Evolutionary conservation across 2,113 vertebrate genomes (phyloP).

Genomic region (Lampris incognitus): DNA sequence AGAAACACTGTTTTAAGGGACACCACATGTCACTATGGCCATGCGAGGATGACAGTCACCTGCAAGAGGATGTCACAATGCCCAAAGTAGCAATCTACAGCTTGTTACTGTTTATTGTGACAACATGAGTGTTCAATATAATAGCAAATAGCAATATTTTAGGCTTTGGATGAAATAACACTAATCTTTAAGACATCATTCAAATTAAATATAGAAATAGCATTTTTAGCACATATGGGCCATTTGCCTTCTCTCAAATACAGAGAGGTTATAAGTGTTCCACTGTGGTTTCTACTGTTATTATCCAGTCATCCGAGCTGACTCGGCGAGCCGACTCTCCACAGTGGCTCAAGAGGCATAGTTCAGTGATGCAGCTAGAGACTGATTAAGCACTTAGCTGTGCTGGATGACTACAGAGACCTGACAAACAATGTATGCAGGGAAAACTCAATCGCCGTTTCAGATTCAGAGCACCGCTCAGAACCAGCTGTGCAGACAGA

Average conservation of each 20-base stretch:
- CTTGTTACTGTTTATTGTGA: background rate
- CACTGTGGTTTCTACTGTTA: slow-evolving; percentile 12
- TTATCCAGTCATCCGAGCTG: slow-evolving; percentile 13
- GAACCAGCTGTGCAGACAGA: slow-evolving; percentile 48
- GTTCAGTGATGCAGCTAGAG: slow-evolving; percentile 47
- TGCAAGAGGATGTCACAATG: too few species aligned
- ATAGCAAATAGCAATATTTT: slow-evolving; percentile 1
- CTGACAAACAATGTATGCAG: slow-evolving; percentile 42
- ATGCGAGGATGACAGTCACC: too few species aligned
- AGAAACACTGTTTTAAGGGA: too few species aligned
- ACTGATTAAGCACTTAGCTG: slow-evolving; percentile 48
- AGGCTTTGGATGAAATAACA: slow-evolving; percentile 7
- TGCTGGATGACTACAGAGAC: slow-evolving; percentile 43
- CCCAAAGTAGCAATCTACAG: background rate
- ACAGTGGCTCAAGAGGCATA: slow-evolving; percentile 47
- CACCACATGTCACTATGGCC: too few species aligned
- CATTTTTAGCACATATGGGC: slow-evolving; percentile 5
- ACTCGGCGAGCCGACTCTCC: slow-evolving; percentile 19
- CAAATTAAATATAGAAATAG: slow-evolving; percentile 8
- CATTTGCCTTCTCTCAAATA: slow-evolving; percentile 20
- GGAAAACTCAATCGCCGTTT: slow-evolving; percentile 56
- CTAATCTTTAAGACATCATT: background rate
- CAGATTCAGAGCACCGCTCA: slow-evolving; percentile 36
- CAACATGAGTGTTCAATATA: background rate
- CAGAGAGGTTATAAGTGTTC: background rate